phyloP scores from a whole-genome alignment of 2,888 invertebrate genomes.

The Mythimna lalbum region DNA sequence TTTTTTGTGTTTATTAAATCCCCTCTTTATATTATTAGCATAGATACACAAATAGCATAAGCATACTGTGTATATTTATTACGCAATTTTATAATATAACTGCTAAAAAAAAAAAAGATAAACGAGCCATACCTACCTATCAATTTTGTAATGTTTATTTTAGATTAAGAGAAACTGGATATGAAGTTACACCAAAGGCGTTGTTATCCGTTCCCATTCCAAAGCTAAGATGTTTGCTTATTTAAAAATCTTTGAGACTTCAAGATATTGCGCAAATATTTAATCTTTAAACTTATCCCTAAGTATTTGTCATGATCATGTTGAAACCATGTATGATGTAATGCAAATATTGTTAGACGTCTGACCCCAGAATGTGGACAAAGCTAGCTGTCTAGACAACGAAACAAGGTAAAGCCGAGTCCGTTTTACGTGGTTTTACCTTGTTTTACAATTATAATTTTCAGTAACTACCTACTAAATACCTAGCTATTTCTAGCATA shows the following conservation, averaged over 20 bases:
- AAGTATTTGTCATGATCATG: slow-evolving; percentile 20
- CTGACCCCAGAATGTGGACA: slow-evolving; percentile 39
- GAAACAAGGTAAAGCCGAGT: slow-evolving; percentile 24
- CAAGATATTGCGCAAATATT: slow-evolving; percentile 24
- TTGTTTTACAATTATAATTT: too few species aligned
- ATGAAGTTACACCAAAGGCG: slow-evolving; percentile 2
- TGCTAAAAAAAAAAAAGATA: too few species aligned
- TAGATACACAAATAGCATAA: too few species aligned
- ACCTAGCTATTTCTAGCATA: too few species aligned
- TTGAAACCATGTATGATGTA: slow-evolving; percentile 28
- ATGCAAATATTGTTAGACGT: slow-evolving; percentile 18
- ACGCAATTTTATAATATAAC: too few species aligned
- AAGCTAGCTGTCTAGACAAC: slow-evolving; percentile 29
- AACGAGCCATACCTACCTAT: not conserved
- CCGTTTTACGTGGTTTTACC: too few species aligned
- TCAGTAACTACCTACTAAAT: too few species aligned
- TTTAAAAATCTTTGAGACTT: not conserved
- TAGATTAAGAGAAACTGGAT: slow-evolving; percentile 21
- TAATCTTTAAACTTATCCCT: not conserved
- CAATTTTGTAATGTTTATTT: not conserved
- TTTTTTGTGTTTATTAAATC: too few species aligned
- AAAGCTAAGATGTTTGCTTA: slow-evolving; percentile 2
- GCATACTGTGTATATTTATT: too few species aligned
- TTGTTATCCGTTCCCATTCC: slow-evolving; percentile 26
- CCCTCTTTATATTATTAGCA: too few species aligned